These are phyloP conservation scores for Australoheros scitulus DNA, from an alignment of 2,113 vertebrate species.

Conservation along the genomic window DNA sequence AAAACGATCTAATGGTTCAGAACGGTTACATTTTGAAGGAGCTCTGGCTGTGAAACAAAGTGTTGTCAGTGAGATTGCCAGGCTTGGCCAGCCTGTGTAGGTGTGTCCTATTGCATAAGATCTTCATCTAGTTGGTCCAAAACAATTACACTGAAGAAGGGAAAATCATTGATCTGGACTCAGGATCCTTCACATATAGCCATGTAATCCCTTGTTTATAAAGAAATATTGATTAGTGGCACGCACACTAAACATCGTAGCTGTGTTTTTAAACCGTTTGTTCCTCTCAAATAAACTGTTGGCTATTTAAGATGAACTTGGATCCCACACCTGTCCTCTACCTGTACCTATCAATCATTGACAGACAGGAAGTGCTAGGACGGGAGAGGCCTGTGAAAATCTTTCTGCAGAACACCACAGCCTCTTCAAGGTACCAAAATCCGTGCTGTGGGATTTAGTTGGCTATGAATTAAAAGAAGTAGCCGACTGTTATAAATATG, in stretches of 20 bases:
- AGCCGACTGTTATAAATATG: not conserved
- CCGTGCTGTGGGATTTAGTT: not conserved
- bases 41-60: not conserved
- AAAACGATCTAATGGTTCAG: not conserved
- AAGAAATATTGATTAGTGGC: too few relatives aligned
- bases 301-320: slow-evolving; percentile 69
- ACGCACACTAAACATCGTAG: too few relatives aligned
- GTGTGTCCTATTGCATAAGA: too few relatives aligned
- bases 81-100: too few relatives aligned
- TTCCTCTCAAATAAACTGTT: not conserved
- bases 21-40: not conserved
- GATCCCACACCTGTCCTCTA: slow-evolving; percentile 60
- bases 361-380: slow-evolving; percentile 47
- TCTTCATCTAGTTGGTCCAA: too few relatives aligned
- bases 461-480: not conserved
- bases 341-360: slow-evolving; percentile 78
- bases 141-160: too few relatives aligned
- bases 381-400: not conserved
- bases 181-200: too few relatives aligned
- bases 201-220: too few relatives aligned
- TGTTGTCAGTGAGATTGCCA: not conserved
- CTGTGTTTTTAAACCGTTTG: not conserved
- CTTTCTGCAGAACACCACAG: not conserved
- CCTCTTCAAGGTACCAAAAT: not conserved
- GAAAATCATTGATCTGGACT: too few relatives aligned